phyloP scores from a whole-genome alignment of 2,888 invertebrate species.

The Volucella bombylans region DNA sequence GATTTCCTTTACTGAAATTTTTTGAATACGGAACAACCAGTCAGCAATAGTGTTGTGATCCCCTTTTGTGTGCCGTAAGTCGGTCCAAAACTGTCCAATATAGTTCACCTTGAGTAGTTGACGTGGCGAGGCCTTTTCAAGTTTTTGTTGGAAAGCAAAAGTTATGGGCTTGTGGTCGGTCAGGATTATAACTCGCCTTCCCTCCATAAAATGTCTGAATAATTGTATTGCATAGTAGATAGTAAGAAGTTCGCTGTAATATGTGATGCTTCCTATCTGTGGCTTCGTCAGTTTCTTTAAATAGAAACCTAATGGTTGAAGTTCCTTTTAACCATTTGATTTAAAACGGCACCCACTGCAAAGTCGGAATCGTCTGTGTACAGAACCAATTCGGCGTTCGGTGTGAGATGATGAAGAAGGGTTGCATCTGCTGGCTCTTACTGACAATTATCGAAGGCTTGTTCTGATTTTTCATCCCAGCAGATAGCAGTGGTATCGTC shows the following conservation, averaged over 20 bases:
- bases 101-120: no score
- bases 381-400: conserved; percentile 1
- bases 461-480: conserved; percentile 16
- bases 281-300: conserved; percentile 10
- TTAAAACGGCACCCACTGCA: no score
- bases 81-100: no score
- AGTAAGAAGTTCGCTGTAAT: neutral
- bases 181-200: conserved; percentile 4
- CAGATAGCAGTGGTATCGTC: neutral
- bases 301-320: neutral
- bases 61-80: no score
- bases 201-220: conserved; percentile 9
- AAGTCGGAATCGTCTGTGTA: no score
- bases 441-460: conserved; percentile 20
- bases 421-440: conserved; percentile 5
- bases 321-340: no score
- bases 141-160: conserved; percentile 13
- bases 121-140: no score
- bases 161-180: conserved; percentile 19
- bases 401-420: conserved; percentile 8
- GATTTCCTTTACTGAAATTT: no score
- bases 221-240: neutral
- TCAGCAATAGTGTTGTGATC: no score
- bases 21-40: no score
- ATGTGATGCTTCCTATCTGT: neutral